These are phyloP conservation scores for Leptopilina syphax DNA, from an alignment of 2,888 invertebrate genomes.

Conservation along the genomic window DNA sequence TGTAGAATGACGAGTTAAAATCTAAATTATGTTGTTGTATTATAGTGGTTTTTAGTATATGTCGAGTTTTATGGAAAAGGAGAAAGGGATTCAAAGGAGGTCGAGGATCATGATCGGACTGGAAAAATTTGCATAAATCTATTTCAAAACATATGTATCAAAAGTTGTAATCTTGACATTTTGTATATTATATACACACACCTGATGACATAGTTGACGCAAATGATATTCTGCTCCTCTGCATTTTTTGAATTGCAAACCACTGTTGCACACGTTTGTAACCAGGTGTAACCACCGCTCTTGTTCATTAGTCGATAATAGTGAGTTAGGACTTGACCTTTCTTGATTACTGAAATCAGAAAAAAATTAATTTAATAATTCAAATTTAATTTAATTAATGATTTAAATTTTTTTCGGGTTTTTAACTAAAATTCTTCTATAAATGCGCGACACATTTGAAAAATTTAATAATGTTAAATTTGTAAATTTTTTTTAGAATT, in stretches of 20 bases:
- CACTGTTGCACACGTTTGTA: conserved; percentile 97
- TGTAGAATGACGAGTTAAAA: conserved; percentile 8
- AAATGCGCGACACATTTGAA: too few relatives aligned
- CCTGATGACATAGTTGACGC: conserved; percentile 98
- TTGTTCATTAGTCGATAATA: conserved; percentile 98
- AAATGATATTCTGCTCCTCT: conserved; percentile 97
- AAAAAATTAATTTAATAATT: conserved; percentile 57
- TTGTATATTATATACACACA: conserved; percentile 73
- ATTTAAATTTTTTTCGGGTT: too few relatives aligned
- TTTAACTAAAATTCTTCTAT: too few relatives aligned
- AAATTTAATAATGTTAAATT: too few relatives aligned
- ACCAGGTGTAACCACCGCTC: conserved; percentile 96
- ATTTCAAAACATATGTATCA: conserved; percentile 23
- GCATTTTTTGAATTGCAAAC: conserved; percentile 97
- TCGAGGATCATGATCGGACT: conserved; percentile 16
- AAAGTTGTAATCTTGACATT: conserved; percentile 10
- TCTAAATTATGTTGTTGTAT: conserved; percentile 27
- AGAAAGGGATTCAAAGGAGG: conserved; percentile 35
- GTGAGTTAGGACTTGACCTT: conserved; percentile 97
- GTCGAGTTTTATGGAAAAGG: neutral
- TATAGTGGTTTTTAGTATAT: too few relatives aligned
- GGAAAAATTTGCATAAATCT: conserved; percentile 30
- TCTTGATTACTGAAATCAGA: conserved; percentile 90
- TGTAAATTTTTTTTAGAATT: too few relatives aligned
- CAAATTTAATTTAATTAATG: too few relatives aligned